phyloP scores from a whole-genome alignment of 2,797 vertebrate species.

The Enteromius radiatus region DNA sequence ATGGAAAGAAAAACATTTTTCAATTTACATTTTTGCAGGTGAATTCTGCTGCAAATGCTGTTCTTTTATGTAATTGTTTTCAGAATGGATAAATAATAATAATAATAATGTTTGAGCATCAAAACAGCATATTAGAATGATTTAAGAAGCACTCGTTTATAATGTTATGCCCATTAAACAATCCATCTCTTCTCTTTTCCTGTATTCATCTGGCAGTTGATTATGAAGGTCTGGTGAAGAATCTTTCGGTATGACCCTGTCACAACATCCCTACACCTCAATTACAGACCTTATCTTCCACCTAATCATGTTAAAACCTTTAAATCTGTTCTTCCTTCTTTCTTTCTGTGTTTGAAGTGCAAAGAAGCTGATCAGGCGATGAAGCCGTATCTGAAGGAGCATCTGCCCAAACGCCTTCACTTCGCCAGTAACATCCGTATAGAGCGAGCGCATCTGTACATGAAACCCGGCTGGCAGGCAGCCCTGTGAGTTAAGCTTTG shows the following conservation, averaged over 20 bases:
- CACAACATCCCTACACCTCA: constrained; percentile 15
- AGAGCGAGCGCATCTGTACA: constrained; percentile 87
- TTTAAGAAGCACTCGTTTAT: not conserved
- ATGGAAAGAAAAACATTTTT: no score
- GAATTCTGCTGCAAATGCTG: not conserved
- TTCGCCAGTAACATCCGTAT: constrained; percentile 87
- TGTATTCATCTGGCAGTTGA: constrained; percentile 84
- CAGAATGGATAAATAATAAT: not conserved
- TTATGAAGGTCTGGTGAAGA: constrained; percentile 89
- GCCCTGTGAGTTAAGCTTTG: constrained; percentile 76
- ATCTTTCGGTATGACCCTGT: constrained; percentile 88
- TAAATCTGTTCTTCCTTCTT: constrained; percentile 55
- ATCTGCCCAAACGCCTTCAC: constrained; percentile 91
- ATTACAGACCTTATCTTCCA: constrained; percentile 1
- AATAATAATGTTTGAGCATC: not conserved
- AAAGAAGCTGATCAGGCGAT: constrained; percentile 82
- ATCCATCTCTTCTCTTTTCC: constrained; percentile 59
- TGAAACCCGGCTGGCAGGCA: constrained; percentile 87
- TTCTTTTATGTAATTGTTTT: not conserved
- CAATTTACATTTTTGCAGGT: not conserved
- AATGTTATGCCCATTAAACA: not conserved
- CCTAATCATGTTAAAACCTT: not conserved
- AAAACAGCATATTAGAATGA: not conserved
- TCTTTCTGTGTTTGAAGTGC: constrained; percentile 83
- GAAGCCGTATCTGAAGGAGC: constrained; percentile 86